phyloP scores from a whole-genome alignment of 2,888 invertebrate species.

The Microctonus brassicae region DNA sequence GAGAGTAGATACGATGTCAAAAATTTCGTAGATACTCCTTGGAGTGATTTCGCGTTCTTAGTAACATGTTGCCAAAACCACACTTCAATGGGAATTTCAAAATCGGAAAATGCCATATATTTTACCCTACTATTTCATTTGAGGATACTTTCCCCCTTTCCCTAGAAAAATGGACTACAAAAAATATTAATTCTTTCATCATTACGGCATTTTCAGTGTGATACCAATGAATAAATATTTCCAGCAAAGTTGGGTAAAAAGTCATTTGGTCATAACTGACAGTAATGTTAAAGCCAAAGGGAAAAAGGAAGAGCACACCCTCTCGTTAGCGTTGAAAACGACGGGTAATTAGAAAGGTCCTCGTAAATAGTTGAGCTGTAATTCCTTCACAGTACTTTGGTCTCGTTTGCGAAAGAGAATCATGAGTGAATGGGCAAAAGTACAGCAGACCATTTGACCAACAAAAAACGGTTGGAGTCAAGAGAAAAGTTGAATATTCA shows the following conservation, averaged over 20 bases:
- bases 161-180: too few relatives aligned
- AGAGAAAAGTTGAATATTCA: neutral
- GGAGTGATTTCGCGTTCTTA: too few relatives aligned
- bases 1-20: too few relatives aligned
- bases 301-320: neutral
- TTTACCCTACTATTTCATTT: too few relatives aligned
- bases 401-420: neutral
- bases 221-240: conserved; percentile 4
- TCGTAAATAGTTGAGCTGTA: conserved; percentile 54
- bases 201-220: neutral
- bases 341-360: conserved; percentile 58
- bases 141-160: too few relatives aligned
- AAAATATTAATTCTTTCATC: too few relatives aligned
- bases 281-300: neutral
- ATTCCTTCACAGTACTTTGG: neutral
- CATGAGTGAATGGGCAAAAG: neutral
- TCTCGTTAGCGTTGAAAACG: conserved; percentile 54
- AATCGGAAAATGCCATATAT: too few relatives aligned
- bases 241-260: neutral
- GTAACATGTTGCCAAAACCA: too few relatives aligned
- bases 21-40: too few relatives aligned
- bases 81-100: too few relatives aligned
- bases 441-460: neutral
- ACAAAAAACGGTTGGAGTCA: neutral
- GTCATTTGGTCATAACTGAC: conserved; percentile 2